A percentile compares a stretch with the other conserved stretches of the same genome.
These are phyloP conservation scores for Equus przewalskii DNA, from an alignment of 2,113 vertebrate genomes.

Conservation along the genomic window DNA sequence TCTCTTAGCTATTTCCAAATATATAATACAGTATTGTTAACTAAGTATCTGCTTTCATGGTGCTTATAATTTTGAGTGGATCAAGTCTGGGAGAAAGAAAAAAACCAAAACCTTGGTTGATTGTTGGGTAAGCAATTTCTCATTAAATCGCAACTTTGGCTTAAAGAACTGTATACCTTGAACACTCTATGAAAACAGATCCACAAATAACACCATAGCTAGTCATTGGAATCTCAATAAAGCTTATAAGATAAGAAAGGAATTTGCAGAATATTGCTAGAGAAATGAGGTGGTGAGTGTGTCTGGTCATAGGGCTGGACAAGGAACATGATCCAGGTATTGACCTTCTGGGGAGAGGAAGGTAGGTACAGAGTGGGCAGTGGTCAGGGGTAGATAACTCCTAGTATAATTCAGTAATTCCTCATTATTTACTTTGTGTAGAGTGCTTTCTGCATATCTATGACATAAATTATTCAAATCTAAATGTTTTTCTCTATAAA, in stretches of 20 bases:
- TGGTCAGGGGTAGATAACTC: background rate
- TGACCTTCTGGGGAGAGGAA: background rate
- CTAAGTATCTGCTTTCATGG: background rate
- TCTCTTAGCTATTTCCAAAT: background rate
- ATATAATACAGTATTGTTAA: background rate
- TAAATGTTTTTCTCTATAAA: background rate
- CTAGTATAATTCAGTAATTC: background rate
- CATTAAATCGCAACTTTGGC: background rate
- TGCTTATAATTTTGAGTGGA: background rate
- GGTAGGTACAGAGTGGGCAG: fast-evolving
- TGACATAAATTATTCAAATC: background rate
- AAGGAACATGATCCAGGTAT: background rate
- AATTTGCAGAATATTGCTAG: background rate
- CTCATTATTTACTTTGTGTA: background rate
- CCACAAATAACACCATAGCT: background rate
- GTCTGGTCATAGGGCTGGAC: background rate
- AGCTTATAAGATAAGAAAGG: background rate
- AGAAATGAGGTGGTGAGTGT: background rate
- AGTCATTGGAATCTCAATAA: background rate
- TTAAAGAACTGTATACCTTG: background rate
- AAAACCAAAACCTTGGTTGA: background rate
- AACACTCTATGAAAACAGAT: background rate
- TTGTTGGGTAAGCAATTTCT: background rate
- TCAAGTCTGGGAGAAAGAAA: background rate
- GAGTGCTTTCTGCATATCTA: background rate